Percentiles rank a stretch among this genome's conserved stretches.
These are phyloP conservation scores for Merluccius polli DNA, from an alignment of 2,797 vertebrate genomes.

Conservation along the genomic window DNA sequence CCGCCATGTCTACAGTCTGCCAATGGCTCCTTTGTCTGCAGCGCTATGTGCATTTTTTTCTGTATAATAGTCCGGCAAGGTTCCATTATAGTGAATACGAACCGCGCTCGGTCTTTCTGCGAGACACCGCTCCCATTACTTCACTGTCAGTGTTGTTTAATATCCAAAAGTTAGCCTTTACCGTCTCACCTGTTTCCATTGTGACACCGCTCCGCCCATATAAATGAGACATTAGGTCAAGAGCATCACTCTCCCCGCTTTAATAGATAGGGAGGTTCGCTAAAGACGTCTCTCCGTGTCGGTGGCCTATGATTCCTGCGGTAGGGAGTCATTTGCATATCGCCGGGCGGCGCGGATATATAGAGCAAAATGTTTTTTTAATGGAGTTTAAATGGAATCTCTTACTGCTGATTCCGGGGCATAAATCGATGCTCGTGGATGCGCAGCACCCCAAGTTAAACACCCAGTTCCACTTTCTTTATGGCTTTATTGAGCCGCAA, in stretches of 20 bases:
- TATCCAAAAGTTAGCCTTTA: conserved; percentile 47
- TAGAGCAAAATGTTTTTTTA: conserved; percentile 62
- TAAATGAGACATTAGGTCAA: conserved; percentile 59
- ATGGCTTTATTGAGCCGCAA: conserved; percentile 37
- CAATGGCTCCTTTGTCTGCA: conserved; percentile 2
- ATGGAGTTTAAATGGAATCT: conserved; percentile 60
- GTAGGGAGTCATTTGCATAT: conserved; percentile 56
- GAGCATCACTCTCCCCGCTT: conserved; percentile 54
- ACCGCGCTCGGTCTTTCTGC: not conserved
- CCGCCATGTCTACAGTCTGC: conserved; percentile 32
- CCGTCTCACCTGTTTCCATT: conserved; percentile 35
- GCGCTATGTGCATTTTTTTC: not conserved
- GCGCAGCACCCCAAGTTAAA: conserved; percentile 38
- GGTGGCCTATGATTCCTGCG: conserved; percentile 21
- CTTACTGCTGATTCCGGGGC: conserved; percentile 45
- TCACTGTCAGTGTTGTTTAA: conserved; percentile 23
- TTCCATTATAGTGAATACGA: not conserved
- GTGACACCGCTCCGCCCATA: conserved; percentile 45
- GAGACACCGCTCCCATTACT: conserved; percentile 29
- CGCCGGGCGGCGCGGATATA: conserved; percentile 47
- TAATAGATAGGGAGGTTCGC: conserved; percentile 49
- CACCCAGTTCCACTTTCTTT: conserved; percentile 38
- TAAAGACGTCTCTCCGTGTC: not conserved
- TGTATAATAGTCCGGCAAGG: no score
- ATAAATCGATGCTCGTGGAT: conserved; percentile 45